A percentile compares a stretch with the other conserved stretches of the same genome.
Conservation (phyloP, 2,888 invertebrate genomes). For the Parthenolecanium corni region DNA sequence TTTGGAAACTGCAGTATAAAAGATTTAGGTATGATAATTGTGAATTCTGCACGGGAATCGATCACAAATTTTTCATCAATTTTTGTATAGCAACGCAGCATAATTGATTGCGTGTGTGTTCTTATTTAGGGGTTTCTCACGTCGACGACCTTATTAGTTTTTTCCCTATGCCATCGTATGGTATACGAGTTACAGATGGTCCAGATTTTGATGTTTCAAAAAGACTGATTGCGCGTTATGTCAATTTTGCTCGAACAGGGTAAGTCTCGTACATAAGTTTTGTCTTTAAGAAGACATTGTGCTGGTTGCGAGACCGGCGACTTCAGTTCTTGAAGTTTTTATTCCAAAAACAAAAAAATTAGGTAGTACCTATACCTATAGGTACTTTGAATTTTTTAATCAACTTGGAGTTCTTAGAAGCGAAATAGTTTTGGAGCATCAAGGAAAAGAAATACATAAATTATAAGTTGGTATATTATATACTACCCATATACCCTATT, state of each 20-base stretch:
- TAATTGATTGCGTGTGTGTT: neutral
- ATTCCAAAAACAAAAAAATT: too few species aligned
- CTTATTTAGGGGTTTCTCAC: conserved; percentile 14
- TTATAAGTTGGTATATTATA: too few species aligned
- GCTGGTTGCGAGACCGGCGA: too few species aligned
- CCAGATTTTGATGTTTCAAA: neutral
- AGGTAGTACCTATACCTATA: neutral
- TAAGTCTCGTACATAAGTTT: neutral
- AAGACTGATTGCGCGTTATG: conserved; percentile 5
- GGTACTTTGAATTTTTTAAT: neutral
- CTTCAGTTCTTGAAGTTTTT: too few species aligned
- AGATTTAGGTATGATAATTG: neutral
- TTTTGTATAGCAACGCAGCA: neutral
- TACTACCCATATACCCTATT: too few species aligned
- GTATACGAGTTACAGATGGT: neutral
- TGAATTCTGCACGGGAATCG: neutral
- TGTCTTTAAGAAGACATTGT: too few species aligned
- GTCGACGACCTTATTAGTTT: conserved; percentile 24
- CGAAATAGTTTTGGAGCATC: too few species aligned
- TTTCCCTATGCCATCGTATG: neutral
- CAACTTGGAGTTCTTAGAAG: too few species aligned
- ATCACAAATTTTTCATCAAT: neutral
- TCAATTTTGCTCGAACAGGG: conserved; percentile 6
- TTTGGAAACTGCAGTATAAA: neutral
- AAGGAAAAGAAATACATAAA: too few species aligned